Base-by-base conservation (phyloP, 2,888 invertebrate genomes). In the Drosophila mimetica region DNA sequence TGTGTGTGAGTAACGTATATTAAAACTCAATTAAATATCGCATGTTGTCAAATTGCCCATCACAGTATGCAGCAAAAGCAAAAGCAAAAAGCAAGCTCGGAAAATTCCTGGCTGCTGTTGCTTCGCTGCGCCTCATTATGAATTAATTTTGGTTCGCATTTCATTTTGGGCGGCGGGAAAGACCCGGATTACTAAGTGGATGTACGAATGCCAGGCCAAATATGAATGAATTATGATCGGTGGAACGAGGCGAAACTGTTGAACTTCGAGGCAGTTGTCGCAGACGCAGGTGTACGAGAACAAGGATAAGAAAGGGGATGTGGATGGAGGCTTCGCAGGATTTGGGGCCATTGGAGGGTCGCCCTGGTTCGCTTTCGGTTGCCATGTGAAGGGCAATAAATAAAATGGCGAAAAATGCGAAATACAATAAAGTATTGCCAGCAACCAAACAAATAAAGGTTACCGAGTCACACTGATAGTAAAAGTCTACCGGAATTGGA, bases 181-280 rank as follows among this genome's bases (percentile, higher is more conserved):
- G 34, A 55, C 65, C 59, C 63, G 58, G 61, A 42, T 71, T 48
- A 60, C 82, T 74, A 82, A 79, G 82, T 79, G 86, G 79, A 64
- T 79, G 61, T 78, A 46, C 60, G 76, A 39, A 41, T 67, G 55
- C 67, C 42, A 8, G 44, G 64, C 73, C 67, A 63, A 58, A 75
- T 82, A 85, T 83, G 85, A 81, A 86, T 88, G 80, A 86, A 88
- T 83, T 84, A 86, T 79, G 86, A 84, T 86, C 74, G 67, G 67
- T 61, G 60, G 71, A 79, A 67, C 71, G 59, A 25, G 18, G 22
- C 41, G 65, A 70, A 84, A 52, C 66, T 81, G 81, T 77, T 79
- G 84, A 81, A 60, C 78, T 69, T 51, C 44, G 65, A 36, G 34
- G n/a, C 14, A 20, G 8, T 50, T 20, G 13, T 41, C 11, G 20